Evolutionary conservation across 2,113 vertebrate species (phyloP), one percentile per base, ranked within the genome.

Genomic region (Bubo bubo): DNA sequence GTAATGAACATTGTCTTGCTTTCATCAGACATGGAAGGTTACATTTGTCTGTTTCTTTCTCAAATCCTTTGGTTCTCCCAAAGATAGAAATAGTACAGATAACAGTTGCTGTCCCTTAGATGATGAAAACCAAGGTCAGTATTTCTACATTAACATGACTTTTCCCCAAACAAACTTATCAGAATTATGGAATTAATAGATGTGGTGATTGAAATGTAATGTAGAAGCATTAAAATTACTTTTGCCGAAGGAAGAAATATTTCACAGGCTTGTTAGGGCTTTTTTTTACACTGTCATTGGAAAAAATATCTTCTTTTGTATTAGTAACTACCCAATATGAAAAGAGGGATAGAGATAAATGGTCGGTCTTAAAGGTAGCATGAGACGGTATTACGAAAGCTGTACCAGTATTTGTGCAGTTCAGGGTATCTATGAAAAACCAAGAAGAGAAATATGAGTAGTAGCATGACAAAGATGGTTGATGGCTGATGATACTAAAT

Each of bases 1-100:
- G 10, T 73, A 37, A 47, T 50, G 14, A 59, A 58, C 2, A 23
- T 26, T 3, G 2, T 28, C 28, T 74, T 59, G 4, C 4, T 90
- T 86, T 73, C 30, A 66, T 3, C 10, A 59, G 16, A 17, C 1
- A 1, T 21, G 16, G 49, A 73, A 67, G 9, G 27, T 5, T 12
- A 34, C 32, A 32, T 49, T 45, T 37, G 12, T 4, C 28, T 62
- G 9, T 63, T 96, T 66, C 14, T 12, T 23, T 66, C n/a, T 55
- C 1, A 3, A 80, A 59, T 1, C 0, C 9, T 85, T 60, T 62
- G 26, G 4, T 43, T 73, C 4, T 76, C 4, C 8, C 8, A 66
- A 73, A 37, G 19, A 21, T 3, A 70, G 32, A 77, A 73, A 70
- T 55, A 47, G 13, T 47, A 64, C 28, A 75, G 27, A 19, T 16